Evolutionary conservation across 2,888 invertebrate genomes (phyloP).

Genomic region (Meganola albula): DNA sequence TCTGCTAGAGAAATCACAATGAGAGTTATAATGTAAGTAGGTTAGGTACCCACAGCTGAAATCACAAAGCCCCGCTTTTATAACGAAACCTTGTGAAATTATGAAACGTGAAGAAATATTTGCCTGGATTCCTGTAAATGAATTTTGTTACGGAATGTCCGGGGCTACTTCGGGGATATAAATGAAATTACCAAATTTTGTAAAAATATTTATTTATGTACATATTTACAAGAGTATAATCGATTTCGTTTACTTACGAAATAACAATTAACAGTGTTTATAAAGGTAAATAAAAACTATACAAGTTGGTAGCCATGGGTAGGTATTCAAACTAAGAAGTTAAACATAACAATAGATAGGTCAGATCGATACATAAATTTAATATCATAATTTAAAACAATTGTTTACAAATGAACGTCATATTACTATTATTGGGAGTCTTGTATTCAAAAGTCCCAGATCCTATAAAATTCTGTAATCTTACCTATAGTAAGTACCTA

Average conservation of each 20-base stretch:
- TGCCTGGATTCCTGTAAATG: constrained; percentile 8
- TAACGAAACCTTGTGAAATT: constrained; percentile 30
- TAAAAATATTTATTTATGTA: constrained; percentile 70
- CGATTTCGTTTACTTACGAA: constrained; percentile 33
- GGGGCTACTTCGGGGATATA: constrained; percentile 4
- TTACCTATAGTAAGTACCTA: constrained; percentile 21
- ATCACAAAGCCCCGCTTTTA: constrained; percentile 38
- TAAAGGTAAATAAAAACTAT: no score
- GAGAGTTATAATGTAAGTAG: constrained; percentile 37
- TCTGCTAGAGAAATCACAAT: constrained; percentile 36
- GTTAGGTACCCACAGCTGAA: constrained; percentile 30
- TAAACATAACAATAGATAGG: no score
- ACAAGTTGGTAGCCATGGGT: no score
- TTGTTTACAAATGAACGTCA: no score
- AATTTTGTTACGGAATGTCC: constrained; percentile 6
- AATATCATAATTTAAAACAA: no score
- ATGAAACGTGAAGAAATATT: constrained; percentile 25
- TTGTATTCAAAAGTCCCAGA: no score
- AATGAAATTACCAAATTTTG: constrained; percentile 36
- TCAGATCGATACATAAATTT: no score
- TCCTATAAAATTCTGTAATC: constrained; percentile 23
- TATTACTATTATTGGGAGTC: no score
- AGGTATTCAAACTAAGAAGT: no score
- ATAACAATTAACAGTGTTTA: no score
- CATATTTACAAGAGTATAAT: constrained; percentile 53